phyloP scores from a whole-genome alignment of 2,113 vertebrate species.

The Trematomus loennbergii region DNA sequence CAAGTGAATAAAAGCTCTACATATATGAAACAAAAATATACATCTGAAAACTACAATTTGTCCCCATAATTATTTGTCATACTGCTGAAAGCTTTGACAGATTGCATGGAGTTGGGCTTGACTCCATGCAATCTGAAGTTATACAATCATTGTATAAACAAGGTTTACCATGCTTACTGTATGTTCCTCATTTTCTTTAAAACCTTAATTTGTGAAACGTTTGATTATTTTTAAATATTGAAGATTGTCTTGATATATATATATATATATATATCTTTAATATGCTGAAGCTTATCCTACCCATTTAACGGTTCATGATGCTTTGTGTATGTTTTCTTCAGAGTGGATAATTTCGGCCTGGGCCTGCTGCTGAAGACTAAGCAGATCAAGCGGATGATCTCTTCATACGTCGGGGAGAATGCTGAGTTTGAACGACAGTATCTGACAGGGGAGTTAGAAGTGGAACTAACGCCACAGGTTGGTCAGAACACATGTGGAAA shows the following conservation, averaged over 20 bases:
- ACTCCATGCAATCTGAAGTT: too few species aligned
- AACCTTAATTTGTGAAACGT: background rate
- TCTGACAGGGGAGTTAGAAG: slow-evolving; percentile 94
- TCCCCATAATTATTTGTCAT: background rate
- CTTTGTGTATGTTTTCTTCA: slow-evolving; percentile 64
- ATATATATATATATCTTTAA: background rate
- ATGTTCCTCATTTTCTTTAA: background rate
- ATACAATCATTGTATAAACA: background rate
- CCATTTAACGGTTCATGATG: background rate
- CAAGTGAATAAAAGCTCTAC: background rate
- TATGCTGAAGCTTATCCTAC: background rate
- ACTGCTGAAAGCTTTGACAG: background rate
- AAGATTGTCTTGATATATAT: background rate
- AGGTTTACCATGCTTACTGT: background rate
- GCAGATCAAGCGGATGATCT: slow-evolving; percentile 98
- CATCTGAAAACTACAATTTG: background rate
- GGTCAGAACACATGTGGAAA: slow-evolving; percentile 26
- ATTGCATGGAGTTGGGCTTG: background rate
- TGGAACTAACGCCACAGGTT: slow-evolving; percentile 97
- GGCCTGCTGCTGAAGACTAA: slow-evolving; percentile 93
- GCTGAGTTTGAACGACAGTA: slow-evolving; percentile 97
- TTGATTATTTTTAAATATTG: background rate
- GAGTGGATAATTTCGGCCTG: slow-evolving; percentile 96
- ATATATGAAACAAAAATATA: background rate
- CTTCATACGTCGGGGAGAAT: slow-evolving; percentile 98